Percentiles rank a stretch among this genome's conserved stretches.
Evolutionary conservation across 2,888 invertebrate genomes (phyloP).

Genomic region (Campoletis raptor): DNA sequence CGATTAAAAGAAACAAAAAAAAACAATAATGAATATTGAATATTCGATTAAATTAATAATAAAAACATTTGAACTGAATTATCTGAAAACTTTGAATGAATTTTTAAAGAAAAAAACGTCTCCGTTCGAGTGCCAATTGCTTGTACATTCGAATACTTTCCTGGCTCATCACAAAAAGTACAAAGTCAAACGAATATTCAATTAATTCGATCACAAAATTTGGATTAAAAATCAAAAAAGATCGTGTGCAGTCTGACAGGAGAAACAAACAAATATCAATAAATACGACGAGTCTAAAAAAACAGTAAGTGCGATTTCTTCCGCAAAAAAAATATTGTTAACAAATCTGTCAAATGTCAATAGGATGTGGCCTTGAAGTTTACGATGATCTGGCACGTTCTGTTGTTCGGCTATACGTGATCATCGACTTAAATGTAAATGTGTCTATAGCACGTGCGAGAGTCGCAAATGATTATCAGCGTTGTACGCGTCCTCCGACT

Average conservation of each 20-base stretch:
- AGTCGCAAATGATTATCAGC: conserved; percentile 25
- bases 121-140: neutral
- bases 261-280: neutral
- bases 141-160: neutral
- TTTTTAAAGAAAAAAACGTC: neutral
- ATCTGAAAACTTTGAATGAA: neutral
- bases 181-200: neutral
- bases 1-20: neutral
- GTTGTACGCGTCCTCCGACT: conserved; percentile 49
- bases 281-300: conserved; percentile 8
- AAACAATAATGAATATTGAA: too few relatives aligned
- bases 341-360: conserved; percentile 76
- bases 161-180: neutral
- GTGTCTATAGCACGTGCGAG: conserved; percentile 71
- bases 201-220: neutral
- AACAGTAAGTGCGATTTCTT: conserved; percentile 29
- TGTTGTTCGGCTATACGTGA: conserved; percentile 74
- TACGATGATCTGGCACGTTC: conserved; percentile 78
- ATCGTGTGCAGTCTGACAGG: neutral
- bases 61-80: too few relatives aligned
- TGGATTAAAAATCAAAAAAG: neutral
- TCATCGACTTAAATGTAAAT: conserved; percentile 63
- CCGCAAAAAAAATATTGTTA: conserved; percentile 73
- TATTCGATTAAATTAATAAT: neutral
- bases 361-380: conserved; percentile 79